These are phyloP conservation scores for Drosophila nigricruria DNA, from an alignment of 2,888 invertebrate genomes.

Conservation along the genomic window DNA sequence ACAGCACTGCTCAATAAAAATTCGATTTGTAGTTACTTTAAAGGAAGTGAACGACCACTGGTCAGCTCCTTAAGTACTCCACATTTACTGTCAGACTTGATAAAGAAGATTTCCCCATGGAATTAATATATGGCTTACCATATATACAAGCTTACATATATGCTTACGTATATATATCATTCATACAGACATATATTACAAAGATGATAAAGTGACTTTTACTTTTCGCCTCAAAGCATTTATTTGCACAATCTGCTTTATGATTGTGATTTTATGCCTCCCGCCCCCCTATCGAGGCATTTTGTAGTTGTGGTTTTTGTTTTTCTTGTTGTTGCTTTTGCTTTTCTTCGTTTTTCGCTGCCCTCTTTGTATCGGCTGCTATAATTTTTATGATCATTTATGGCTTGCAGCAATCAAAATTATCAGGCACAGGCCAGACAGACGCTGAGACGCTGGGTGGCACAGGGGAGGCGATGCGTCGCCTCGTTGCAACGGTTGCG, in stretches of 20 bases:
- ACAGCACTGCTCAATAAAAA: background rate
- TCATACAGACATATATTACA: constrained; percentile 23
- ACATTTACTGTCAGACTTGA: constrained; percentile 5
- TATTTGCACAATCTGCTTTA: constrained; percentile 59
- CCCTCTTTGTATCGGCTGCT: constrained; percentile 67
- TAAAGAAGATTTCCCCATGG: constrained; percentile 2
- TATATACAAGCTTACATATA: constrained; percentile 5
- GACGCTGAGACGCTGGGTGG: constrained; percentile 39
- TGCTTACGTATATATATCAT: background rate
- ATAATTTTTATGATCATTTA: constrained; percentile 82
- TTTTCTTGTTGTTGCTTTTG: background rate
- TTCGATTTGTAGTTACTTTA: background rate
- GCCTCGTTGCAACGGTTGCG: constrained; percentile 20
- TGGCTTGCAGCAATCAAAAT: constrained; percentile 79
- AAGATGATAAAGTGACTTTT: constrained; percentile 65
- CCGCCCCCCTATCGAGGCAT: constrained; percentile 8
- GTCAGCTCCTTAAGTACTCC: background rate
- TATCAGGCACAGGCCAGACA: constrained; percentile 65
- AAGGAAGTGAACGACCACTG: background rate
- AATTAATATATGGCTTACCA: background rate
- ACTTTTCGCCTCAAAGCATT: constrained; percentile 58
- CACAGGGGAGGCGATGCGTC: constrained; percentile 30
- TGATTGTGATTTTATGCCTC: constrained; percentile 49
- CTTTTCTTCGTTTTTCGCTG: constrained; percentile 29
- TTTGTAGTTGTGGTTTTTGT: constrained; percentile 22